Base-by-base conservation (phyloP, 2,113 vertebrate species). In the Budorcas taxicolor region DNA sequence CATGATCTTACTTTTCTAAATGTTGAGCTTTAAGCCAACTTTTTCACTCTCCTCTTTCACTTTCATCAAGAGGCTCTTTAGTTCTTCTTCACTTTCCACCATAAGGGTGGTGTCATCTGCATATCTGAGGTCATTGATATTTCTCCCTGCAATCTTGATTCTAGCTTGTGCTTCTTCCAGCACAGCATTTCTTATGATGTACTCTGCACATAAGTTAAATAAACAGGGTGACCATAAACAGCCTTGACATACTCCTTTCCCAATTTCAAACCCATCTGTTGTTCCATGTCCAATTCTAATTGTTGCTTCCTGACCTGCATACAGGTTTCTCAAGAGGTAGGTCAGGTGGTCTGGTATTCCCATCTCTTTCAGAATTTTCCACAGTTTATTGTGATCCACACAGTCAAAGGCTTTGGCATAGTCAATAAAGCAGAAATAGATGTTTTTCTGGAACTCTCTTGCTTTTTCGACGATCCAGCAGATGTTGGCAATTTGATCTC, bases 381-480 rank as follows among this genome's bases (percentile, higher is more conserved):
- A 67, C 16, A 67, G 0, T 67, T 67, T 67, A 21, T 36, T 36
- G 17, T 67, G 64, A 67, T 19, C 64, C 17, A 67, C 16, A 67
- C 2, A 36, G 64, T 36, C 33, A 67, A 67, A n/a, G 64, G 8
- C 2, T n/a, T 36, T 67, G 33, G 17, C 4, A 67, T 10, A 36
- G 4, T 67, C 33, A 67, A 2, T 36, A 67, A 67, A 36, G 17
- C 64, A 67, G 17, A n/a, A 67, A 21, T n/a, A 36, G 16, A 67
- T 67, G 33, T 19, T 67, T 62, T 36, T 67, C 64, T 67, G 33
- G 3, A 67, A 67, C 33, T 67, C 62, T 64, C 33, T n/a, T 67
- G 62, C 16, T 67, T 67, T 67, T n/a, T 67, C 0, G 0, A 67
- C 0, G 3, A 67, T 67, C 62, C 7, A 67, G 62, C 7, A 0